Evolutionary conservation across 2,113 vertebrate species (phyloP).

Genomic region (Alethe diademata): DNA sequence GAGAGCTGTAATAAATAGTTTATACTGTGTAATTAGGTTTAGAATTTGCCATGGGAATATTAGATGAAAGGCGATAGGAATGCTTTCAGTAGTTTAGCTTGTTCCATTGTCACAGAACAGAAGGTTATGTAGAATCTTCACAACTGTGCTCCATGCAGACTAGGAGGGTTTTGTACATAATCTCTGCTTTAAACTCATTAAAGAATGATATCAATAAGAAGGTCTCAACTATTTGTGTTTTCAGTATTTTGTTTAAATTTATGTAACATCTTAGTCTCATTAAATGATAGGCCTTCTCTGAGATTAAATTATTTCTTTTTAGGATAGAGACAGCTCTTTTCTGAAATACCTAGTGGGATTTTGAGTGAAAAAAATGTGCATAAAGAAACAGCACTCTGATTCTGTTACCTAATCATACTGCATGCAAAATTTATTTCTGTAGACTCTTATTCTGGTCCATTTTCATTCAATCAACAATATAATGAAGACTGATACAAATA

Average conservation of each 20-base stretch:
- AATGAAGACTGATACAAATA: background rate
- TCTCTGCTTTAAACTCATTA: background rate
- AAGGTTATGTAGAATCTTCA: background rate
- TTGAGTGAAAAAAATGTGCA: background rate
- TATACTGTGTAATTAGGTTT: background rate
- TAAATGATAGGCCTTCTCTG: background rate
- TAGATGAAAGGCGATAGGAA: background rate
- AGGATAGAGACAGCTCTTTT: background rate
- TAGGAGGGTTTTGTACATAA: background rate
- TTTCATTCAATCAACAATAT: background rate
- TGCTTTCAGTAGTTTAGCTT: background rate
- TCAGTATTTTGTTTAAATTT: background rate
- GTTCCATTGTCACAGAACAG: background rate
- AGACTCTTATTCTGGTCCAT: background rate
- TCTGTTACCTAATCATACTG: background rate
- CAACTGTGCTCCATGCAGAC: background rate
- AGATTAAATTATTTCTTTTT: background rate
- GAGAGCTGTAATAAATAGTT: constrained; percentile 24
- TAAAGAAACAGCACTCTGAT: background rate
- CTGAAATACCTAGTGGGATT: background rate
- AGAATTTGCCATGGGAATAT: background rate
- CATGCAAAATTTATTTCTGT: background rate
- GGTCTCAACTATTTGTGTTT: background rate
- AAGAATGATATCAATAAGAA: background rate
- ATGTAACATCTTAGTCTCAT: background rate